These are phyloP conservation scores for Cyphomyrus discorhynchus DNA, from an alignment of 2,113 vertebrate genomes.

Conservation along the genomic window DNA sequence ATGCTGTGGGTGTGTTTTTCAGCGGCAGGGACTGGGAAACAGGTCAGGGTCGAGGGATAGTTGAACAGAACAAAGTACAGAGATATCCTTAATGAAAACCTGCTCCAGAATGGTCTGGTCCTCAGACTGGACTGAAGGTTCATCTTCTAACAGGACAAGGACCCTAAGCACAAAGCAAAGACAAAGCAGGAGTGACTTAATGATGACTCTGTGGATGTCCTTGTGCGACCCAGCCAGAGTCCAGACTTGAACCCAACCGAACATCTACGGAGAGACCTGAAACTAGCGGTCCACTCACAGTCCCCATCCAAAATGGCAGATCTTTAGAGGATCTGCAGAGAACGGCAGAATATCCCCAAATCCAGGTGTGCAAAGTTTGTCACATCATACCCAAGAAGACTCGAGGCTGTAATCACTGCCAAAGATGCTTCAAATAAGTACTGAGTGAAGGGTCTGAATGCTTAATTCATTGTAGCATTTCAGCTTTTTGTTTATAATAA, in stretches of 20 bases:
- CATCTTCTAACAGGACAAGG: not conserved
- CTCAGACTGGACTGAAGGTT: not conserved
- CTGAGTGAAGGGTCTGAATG: not conserved
- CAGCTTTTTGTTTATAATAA: not conserved
- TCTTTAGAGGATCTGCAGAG: not conserved
- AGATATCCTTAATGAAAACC: not conserved
- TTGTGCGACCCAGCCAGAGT: not conserved
- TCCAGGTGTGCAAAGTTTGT: not conserved
- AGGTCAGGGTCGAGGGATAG: not conserved
- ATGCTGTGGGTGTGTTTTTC: not conserved
- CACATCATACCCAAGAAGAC: not conserved
- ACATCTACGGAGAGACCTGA: not conserved
- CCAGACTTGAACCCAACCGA: not conserved
- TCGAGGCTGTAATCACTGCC: not conserved
- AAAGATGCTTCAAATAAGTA: not conserved
- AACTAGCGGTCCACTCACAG: not conserved
- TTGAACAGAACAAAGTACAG: not conserved
- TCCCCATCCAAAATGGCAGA: not conserved
- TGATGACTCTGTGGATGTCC: not conserved
- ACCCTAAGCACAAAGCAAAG: not conserved
- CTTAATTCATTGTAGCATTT: not conserved
- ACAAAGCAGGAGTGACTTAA: not conserved
- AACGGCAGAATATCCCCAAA: not conserved
- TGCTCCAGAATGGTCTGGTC: not conserved
- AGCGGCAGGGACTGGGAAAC: not conserved